Percentiles rank a stretch among this genome's conserved stretches.
Conservation (phyloP, 2,113 vertebrate species). For the Meriones unguiculatus region DNA sequence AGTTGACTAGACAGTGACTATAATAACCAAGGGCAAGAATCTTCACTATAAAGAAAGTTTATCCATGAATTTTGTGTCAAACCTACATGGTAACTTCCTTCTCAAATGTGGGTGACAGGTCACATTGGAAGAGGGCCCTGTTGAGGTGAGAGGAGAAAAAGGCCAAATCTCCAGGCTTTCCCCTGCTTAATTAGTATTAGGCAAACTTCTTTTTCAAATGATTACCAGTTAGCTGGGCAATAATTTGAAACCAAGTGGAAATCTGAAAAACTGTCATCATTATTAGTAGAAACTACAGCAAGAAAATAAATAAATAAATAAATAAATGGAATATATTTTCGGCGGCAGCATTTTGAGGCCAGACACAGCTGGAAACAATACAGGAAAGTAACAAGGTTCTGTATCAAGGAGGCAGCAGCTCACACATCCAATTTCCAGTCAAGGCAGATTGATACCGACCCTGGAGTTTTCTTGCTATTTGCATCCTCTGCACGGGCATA, state of each 20-base stretch:
- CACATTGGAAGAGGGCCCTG: background rate
- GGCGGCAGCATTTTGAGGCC: constrained; percentile 30
- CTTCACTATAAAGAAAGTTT: background rate
- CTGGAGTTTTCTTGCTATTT: background rate
- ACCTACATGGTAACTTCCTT: background rate
- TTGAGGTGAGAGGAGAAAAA: background rate
- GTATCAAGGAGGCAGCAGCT: background rate
- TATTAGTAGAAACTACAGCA: background rate
- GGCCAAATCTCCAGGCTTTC: background rate
- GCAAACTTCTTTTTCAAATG: background rate
- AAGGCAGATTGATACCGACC: background rate
- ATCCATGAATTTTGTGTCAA: constrained; percentile 22
- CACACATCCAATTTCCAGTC: background rate
- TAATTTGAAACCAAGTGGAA: constrained; percentile 12
- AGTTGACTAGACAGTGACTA: background rate
- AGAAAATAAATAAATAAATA: constrained; percentile 3
- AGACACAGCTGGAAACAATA: constrained; percentile 25
- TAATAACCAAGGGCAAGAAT: background rate
- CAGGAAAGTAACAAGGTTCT: constrained; percentile 3
- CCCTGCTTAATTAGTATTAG: background rate
- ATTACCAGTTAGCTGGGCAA: background rate
- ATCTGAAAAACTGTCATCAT: background rate
- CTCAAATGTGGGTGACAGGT: background rate
- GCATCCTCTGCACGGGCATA: background rate
- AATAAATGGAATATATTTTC: constrained; percentile 20